Evolutionary conservation across 1,140 invertebrate genomes (phyloP).

Genomic region (Heliconius congener): DNA sequence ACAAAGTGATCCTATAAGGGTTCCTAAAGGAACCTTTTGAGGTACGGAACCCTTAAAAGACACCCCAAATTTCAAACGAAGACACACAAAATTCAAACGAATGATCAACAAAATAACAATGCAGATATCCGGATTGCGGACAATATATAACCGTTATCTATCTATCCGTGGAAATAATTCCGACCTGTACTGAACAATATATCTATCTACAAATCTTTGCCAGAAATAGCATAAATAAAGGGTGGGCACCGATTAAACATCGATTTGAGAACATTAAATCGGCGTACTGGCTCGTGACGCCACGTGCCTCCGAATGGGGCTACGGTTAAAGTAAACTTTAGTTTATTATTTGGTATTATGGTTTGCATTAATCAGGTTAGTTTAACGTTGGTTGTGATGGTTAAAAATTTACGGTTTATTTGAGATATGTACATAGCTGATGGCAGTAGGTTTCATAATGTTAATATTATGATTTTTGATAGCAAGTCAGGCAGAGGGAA

Average conservation of each 20-base stretch:
- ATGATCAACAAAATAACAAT: background rate
- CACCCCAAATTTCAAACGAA: background rate
- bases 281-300: slow-evolving; percentile 52
- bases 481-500: too few relatives aligned
- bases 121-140: background rate
- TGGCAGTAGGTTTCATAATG: background rate
- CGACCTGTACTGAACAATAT: slow-evolving; percentile 22
- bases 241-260: slow-evolving; percentile 62
- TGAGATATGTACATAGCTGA: background rate
- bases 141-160: background rate
- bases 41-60: too few relatives aligned
- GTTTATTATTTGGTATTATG: background rate
- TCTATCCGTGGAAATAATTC: background rate
- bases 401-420: background rate
- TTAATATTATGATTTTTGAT: too few relatives aligned
- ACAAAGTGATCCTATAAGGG: too few relatives aligned
- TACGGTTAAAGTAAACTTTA: slow-evolving; percentile 33
- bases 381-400: background rate
- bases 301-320: slow-evolving; percentile 47
- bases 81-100: background rate
- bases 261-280: slow-evolving; percentile 71
- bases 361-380: background rate
- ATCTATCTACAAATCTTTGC: slow-evolving; percentile 24
- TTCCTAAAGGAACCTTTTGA: too few relatives aligned
- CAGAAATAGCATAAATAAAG: slow-evolving; percentile 20